These are phyloP conservation scores for Sipha flava DNA, from an alignment of 1,140 invertebrate genomes.

Conservation along the genomic window DNA sequence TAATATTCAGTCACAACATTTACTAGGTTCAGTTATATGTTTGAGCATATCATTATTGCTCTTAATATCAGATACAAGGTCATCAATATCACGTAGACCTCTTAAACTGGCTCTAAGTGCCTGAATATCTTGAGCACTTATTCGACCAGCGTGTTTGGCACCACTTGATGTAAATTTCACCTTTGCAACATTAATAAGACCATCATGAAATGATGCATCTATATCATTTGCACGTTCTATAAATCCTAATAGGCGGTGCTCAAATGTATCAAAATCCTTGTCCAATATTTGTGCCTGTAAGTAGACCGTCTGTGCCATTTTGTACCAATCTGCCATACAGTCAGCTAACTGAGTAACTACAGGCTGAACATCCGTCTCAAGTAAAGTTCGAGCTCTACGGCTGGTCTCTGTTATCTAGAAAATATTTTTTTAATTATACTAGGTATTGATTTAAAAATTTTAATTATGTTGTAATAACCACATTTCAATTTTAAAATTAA, in stretches of 20 bases:
- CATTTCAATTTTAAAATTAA: too few species aligned
- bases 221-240: slow-evolving; percentile 36
- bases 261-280: slow-evolving; percentile 57
- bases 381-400: slow-evolving; percentile 54
- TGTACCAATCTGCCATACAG: slow-evolving; percentile 71
- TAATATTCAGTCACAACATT: background rate
- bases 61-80: slow-evolving; percentile 12
- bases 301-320: slow-evolving; percentile 70
- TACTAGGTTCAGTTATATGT: slow-evolving; percentile 10
- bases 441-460: background rate
- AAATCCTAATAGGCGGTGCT: slow-evolving; percentile 43
- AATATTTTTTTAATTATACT: slow-evolving; percentile 11
- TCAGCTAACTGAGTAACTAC: slow-evolving; percentile 60
- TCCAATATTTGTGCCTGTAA: slow-evolving; percentile 63
- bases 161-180: slow-evolving; percentile 33
- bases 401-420: slow-evolving; percentile 60
- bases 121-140: slow-evolving; percentile 33
- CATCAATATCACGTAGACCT: slow-evolving; percentile 24
- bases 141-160: slow-evolving; percentile 32
- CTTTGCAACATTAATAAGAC: slow-evolving; percentile 35
- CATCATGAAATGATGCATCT: slow-evolving; percentile 38
- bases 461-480: too few species aligned
- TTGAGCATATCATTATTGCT: slow-evolving; percentile 26
- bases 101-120: slow-evolving; percentile 26
- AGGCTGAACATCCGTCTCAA: slow-evolving; percentile 57